Percentiles rank a stretch among this genome's conserved stretches.
These are phyloP conservation scores for Colletes latitarsis DNA, from an alignment of 1,140 invertebrate species.

Conservation along the genomic window DNA sequence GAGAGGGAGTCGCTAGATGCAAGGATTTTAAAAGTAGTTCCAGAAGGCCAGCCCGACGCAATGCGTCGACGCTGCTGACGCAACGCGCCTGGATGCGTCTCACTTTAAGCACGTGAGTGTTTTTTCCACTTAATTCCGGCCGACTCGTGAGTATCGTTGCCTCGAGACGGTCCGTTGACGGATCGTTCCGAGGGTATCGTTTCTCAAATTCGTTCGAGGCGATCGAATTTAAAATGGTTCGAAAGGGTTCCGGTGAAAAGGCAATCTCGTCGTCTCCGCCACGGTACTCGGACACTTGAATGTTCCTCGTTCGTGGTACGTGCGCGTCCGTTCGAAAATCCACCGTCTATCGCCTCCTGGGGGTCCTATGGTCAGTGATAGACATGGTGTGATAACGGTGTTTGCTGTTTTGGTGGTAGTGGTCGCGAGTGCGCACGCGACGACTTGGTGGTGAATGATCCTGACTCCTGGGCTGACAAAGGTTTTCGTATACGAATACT, in stretches of 20 bases:
- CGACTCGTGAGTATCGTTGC: not conserved
- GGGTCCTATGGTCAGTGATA: not conserved
- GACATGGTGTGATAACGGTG: constrained; percentile 28
- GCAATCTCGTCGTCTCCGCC: constrained; percentile 57
- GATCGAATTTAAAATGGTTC: constrained; percentile 52
- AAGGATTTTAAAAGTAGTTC: constrained; percentile 80
- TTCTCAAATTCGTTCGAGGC: constrained; percentile 1
- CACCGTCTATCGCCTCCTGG: constrained; percentile 4
- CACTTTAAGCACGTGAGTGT: constrained; percentile 81
- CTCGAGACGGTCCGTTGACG: not conserved
- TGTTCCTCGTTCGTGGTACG: constrained; percentile 8
- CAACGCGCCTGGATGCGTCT: constrained; percentile 82
- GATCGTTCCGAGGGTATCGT: not conserved
- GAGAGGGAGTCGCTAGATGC: constrained; percentile 62
- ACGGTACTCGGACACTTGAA: constrained; percentile 59
- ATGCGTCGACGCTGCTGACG: constrained; percentile 82
- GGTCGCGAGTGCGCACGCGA: constrained; percentile 62
- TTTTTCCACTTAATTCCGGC: constrained; percentile 29
- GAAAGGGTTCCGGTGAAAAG: constrained; percentile 30
- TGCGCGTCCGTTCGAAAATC: not conserved
- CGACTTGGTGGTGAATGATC: constrained; percentile 65
- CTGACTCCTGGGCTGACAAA: constrained; percentile 60
- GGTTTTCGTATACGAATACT: constrained; percentile 65
- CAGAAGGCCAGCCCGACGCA: constrained; percentile 81
- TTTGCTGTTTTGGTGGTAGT: constrained; percentile 49